These are phyloP conservation scores for Pterobdella sp. DNA, from an alignment of 2,888 invertebrate species.

Conservation along the genomic window DNA sequence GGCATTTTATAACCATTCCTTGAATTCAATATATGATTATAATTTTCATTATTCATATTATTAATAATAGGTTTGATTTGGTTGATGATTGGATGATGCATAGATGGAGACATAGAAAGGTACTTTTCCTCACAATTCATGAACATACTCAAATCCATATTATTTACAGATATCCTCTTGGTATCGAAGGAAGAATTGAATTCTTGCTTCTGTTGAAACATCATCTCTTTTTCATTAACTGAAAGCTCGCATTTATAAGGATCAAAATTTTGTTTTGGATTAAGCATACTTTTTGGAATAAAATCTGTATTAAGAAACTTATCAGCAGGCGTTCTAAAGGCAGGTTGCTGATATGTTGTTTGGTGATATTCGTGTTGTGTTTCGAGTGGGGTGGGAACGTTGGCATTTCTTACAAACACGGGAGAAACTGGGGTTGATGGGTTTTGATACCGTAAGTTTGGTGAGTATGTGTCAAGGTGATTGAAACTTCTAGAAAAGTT, in stretches of 20 bases:
- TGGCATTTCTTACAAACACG: background rate
- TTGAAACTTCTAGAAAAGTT: background rate
- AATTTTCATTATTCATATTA: no score
- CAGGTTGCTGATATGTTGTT: no score
- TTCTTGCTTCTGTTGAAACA: background rate
- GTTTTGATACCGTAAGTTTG: no score
- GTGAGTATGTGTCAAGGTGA: background rate
- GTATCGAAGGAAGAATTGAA: background rate
- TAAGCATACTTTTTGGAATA: slow-evolving; percentile 3
- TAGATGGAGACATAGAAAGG: no score
- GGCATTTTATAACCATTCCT: no score
- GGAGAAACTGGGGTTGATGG: background rate
- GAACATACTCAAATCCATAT: no score
- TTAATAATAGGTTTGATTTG: no score
- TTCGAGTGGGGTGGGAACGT: background rate
- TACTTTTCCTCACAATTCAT: no score
- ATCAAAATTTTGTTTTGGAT: background rate
- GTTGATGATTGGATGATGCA: no score
- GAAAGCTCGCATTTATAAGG: background rate
- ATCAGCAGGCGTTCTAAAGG: slow-evolving; percentile 1
- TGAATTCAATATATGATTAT: no score
- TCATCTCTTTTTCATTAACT: background rate
- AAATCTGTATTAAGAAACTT: background rate
- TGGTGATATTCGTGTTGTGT: background rate
- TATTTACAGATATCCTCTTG: no score